Conservation (phyloP, 2,797 vertebrate species). For the Crax fasciolata region DNA sequence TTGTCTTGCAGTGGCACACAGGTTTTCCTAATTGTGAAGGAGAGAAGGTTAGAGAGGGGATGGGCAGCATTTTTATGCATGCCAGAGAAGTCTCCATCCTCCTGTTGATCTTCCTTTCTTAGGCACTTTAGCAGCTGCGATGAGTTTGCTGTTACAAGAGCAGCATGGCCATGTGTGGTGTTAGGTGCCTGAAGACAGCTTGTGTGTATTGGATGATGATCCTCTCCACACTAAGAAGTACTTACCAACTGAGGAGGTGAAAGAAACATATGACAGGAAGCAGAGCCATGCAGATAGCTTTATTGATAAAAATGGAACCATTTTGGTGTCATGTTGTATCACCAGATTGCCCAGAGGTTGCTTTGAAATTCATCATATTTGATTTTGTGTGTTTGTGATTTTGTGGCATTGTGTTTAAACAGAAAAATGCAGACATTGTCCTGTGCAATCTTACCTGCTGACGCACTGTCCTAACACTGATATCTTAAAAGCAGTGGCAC, state of each 20-base stretch:
- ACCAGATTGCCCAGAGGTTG: not conserved
- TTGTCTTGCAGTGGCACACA: not conserved
- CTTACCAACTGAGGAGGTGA: not conserved
- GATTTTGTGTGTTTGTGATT: not conserved
- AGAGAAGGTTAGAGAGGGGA: not conserved
- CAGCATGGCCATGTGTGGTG: not conserved
- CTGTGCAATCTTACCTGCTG: not conserved
- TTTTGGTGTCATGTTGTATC: not conserved
- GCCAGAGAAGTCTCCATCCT: not conserved
- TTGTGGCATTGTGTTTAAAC: not conserved
- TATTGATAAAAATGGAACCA: not conserved
- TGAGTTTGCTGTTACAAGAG: not conserved
- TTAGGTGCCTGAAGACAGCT: not conserved
- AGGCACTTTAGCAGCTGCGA: not conserved
- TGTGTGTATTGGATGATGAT: not conserved
- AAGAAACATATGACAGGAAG: not conserved
- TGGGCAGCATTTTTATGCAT: not conserved
- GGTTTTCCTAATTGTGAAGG: not conserved
- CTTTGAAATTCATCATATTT: not conserved
- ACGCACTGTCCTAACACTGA: not conserved
- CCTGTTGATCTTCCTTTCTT: not conserved
- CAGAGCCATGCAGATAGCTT: not conserved
- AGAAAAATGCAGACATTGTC: rapidly evolving
- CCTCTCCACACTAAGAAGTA: not conserved
- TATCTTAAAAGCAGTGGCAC: not conserved